These are phyloP conservation scores for Phyllopteryx taeniolatus DNA, from an alignment of 2,113 vertebrate genomes.

Conservation along the genomic window DNA sequence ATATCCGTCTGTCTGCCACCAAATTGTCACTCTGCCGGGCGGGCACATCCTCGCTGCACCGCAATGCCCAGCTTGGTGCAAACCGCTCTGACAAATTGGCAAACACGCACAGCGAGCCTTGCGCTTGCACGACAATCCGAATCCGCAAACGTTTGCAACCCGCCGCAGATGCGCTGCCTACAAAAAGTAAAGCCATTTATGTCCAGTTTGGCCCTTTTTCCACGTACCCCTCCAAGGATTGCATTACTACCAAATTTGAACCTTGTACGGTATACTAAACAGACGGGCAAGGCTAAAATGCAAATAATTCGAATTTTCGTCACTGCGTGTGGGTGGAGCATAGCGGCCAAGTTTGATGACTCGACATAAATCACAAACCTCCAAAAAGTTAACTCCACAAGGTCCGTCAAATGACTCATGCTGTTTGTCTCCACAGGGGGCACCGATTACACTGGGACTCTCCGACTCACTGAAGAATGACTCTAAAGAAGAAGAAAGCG, in stretches of 20 bases:
- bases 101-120: no score
- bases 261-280: neutral
- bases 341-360: neutral
- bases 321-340: no score
- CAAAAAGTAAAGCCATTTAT: neutral
- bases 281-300: neutral
- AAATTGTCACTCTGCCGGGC: no score
- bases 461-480: slow-evolving; percentile 1
- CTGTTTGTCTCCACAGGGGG: slow-evolving; percentile 61
- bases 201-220: neutral
- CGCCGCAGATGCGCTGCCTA: no score
- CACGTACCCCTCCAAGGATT: neutral
- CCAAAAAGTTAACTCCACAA: neutral
- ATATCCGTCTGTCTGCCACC: no score
- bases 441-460: slow-evolving; percentile 38
- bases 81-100: no score
- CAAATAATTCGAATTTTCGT: neutral
- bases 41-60: no score
- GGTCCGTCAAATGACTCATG: neutral
- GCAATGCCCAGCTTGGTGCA: no score
- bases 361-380: neutral
- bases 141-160: no score
- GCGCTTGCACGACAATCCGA: no score
- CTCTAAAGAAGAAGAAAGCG: neutral
- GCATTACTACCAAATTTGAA: neutral